Base-by-base conservation (phyloP, 2,797 vertebrate species). In the Ficedula albicollis region DNA sequence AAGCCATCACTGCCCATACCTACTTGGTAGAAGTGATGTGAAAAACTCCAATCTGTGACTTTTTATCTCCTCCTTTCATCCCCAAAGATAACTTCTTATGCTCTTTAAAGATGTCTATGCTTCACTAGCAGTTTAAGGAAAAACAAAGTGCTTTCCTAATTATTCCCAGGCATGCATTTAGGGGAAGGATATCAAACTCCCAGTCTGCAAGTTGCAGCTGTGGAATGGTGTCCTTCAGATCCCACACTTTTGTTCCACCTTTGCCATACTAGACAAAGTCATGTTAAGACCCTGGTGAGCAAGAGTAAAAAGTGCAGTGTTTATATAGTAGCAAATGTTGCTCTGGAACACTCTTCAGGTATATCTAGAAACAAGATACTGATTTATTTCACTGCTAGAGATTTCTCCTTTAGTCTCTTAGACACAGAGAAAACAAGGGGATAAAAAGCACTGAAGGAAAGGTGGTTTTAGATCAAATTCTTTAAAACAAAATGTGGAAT, bases 21-120 rank as follows among this genome's bases (percentile, higher is more conserved):
- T 68, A 25, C 13, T 18, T 55, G 22, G 84, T 41, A 64, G 22
- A 92, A 68, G 7, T 13, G 7, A 41, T 39, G 6, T 32, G 44
- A 41, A 87, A 64, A 77, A 34, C 0, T 2, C 3, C 0, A 16
- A 2, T 51, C 26, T 48, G 16, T 67, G 10, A 62, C 36, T 26
- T 78, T 58, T 72, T 75, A 43, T 70, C 32, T 64, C 18, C 22
- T 63, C 8, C 27, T 78, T 76, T 43, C 9, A 56, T 46, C 34
- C 25, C 82, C 29, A 63, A 36, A 55, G 36, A n/a, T 4, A 68
- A 67, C 4, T 89, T 91, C 27, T 34, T 51, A 55, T 22, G 18
- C 8, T 87, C 18, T 74, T 87, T 60, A 76, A 79, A 54, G 30
- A 17, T 48, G 36, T 1, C 34, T 76, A 15, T 32, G 11, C 15